A percentile compares a stretch with the other conserved stretches of the same genome.
These are phyloP conservation scores for Leucophenga montana DNA, from an alignment of 2,888 invertebrate genomes.

Conservation along the genomic window DNA sequence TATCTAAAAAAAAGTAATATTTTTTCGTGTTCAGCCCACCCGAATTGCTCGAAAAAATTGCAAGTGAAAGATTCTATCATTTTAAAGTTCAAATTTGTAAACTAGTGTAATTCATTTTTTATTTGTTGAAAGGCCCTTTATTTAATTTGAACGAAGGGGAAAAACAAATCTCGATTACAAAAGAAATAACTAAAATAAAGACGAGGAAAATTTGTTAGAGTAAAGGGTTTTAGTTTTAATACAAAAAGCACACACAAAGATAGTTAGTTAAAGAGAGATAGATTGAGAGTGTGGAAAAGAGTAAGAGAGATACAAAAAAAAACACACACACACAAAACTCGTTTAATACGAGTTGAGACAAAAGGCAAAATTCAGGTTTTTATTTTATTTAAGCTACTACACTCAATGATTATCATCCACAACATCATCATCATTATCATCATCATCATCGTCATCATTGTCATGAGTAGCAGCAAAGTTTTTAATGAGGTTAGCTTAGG, in stretches of 20 bases:
- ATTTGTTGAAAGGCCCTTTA: too few relatives aligned
- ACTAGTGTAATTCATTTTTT: too few relatives aligned
- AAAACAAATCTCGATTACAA: neutral
- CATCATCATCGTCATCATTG: neutral
- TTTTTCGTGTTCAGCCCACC: too few relatives aligned
- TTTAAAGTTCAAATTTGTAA: too few relatives aligned
- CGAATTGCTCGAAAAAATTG: too few relatives aligned
- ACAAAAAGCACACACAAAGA: conserved; percentile 39
- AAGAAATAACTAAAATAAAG: neutral
- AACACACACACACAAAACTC: conserved; percentile 45
- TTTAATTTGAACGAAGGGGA: too few relatives aligned
- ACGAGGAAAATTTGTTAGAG: neutral
- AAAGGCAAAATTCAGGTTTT: conserved; percentile 41
- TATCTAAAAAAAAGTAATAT: too few relatives aligned
- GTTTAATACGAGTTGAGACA: conserved; percentile 52
- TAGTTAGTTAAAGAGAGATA: conserved; percentile 32
- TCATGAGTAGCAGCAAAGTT: conserved; percentile 30
- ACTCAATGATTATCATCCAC: neutral
- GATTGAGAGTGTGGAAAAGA: conserved; percentile 19
- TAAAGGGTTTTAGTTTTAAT: conserved; percentile 34
- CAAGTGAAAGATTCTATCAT: too few relatives aligned
- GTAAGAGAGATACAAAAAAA: conserved; percentile 31
- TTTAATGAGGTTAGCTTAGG: conserved; percentile 58
- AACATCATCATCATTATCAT: neutral
- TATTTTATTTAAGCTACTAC: neutral